Base-by-base conservation (phyloP, 2,888 invertebrate species). In the Epistrophe grossulariae region DNA sequence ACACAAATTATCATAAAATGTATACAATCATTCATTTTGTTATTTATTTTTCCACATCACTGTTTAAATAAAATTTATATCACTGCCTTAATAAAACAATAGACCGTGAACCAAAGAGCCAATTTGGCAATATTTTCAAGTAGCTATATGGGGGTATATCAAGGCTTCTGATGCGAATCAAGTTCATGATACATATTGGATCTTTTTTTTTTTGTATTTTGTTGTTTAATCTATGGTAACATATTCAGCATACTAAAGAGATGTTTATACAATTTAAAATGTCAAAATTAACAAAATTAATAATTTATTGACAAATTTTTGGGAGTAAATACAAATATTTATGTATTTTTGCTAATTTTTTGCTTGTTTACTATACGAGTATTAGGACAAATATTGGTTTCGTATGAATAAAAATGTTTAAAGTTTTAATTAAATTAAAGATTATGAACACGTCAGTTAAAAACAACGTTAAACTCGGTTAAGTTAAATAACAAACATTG, bases 261-360 rank as follows among this genome's bases (percentile, higher is more conserved):
- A 40, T 15, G 50, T 66, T n/a, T 24, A 24, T 50, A 66, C 74
- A 66, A 64, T 68, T 77, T 78, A 35, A 76, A 79, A 64, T 79
- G 74, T 57, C 83, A 83, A 74, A 80, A 77, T 77, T 80, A 77
- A 72, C 77, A 84, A 84, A 84, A 72, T 77, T 40, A 40, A 38
- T 87, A 52, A 87, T 87, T 78, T 87, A 74, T 71, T 59, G 50
- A 59, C 3, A 40, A 19, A 52, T 13, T 13, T 15, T 66, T 48
- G 11, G 13, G n/a, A 45, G 43, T 2, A n/a, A 45, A 45, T n/a
- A 35, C 17, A 57, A 28, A 15, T 43, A 24, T 62, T 17, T 24
- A n/a, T 9, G 5, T 15, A 15, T 1, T 31, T 50, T 38, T 13
- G 1, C 17, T n/a, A 0, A 15, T 50, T 68, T 17, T 13, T 13